phyloP scores from a whole-genome alignment of 2,888 invertebrate genomes.

The Agrotis segetum region DNA sequence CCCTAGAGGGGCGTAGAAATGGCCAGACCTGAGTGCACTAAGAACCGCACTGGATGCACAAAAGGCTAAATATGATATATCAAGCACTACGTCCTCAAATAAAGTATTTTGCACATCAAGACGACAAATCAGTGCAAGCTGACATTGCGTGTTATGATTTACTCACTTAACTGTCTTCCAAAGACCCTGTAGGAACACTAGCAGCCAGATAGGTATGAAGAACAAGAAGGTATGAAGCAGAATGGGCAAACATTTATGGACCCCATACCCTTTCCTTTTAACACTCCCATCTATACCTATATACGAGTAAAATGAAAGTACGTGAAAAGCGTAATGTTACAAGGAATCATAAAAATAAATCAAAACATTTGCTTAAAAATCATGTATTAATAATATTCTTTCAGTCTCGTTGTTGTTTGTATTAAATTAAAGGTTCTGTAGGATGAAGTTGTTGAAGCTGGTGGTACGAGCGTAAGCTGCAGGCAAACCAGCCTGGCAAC shows the following conservation, averaged over 20 bases:
- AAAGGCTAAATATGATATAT: no score
- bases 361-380: neutral
- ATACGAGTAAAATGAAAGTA: no score
- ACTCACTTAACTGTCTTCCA: neutral
- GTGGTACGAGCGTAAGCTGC: constrained; percentile 81
- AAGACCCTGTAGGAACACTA: neutral
- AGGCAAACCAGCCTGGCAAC: constrained; percentile 76
- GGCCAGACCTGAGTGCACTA: no score
- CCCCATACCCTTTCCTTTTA: no score
- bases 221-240: no score
- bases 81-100: neutral
- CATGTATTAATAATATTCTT: neutral
- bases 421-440: constrained; percentile 64
- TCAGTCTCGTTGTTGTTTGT: constrained; percentile 18
- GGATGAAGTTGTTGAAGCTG: constrained; percentile 75
- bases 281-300: no score
- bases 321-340: no score
- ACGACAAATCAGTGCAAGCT: neutral
- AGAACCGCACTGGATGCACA: no score
- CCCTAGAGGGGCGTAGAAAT: no score
- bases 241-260: no score
- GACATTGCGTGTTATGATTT: neutral
- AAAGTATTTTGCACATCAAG: neutral
- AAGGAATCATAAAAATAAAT: neutral
- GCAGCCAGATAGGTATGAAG: neutral